Conservation (phyloP, 2,797 vertebrate species). For the Hybognathus amarus region DNA sequence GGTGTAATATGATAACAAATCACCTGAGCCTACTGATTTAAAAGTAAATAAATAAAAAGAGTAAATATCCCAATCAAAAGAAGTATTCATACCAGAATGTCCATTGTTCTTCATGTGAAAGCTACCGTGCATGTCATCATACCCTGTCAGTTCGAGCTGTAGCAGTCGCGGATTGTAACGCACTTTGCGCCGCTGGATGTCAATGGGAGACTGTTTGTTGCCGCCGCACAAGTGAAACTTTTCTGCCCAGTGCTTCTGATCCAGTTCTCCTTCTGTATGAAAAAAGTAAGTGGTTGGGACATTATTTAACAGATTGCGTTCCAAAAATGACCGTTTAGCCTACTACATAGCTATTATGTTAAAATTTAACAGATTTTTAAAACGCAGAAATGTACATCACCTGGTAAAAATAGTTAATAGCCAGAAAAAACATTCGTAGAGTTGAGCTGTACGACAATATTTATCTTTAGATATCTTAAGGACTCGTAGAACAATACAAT, state of each 20-base stretch:
- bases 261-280: slow-evolving; percentile 78
- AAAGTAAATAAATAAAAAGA: background rate
- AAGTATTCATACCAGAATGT: slow-evolving; percentile 81
- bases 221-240: slow-evolving; percentile 81
- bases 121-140: slow-evolving; percentile 67
- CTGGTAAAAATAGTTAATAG: no score
- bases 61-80: background rate
- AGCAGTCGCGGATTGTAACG: slow-evolving; percentile 74
- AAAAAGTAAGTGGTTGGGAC: background rate
- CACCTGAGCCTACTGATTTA: background rate
- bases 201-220: slow-evolving; percentile 85
- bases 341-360: no score
- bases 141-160: slow-evolving; percentile 79
- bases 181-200: slow-evolving; percentile 83
- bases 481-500: background rate
- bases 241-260: slow-evolving; percentile 83
- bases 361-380: no score
- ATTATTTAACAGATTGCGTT: no score
- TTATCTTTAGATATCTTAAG: no score
- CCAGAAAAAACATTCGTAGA: no score
- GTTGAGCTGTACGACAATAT: no score
- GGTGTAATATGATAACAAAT: no score
- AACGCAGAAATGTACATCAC: no score
- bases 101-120: slow-evolving; percentile 89
- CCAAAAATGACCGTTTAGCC: no score